Evolutionary conservation across 2,113 vertebrate genomes (phyloP).

Genomic region (Grallaria varia): DNA sequence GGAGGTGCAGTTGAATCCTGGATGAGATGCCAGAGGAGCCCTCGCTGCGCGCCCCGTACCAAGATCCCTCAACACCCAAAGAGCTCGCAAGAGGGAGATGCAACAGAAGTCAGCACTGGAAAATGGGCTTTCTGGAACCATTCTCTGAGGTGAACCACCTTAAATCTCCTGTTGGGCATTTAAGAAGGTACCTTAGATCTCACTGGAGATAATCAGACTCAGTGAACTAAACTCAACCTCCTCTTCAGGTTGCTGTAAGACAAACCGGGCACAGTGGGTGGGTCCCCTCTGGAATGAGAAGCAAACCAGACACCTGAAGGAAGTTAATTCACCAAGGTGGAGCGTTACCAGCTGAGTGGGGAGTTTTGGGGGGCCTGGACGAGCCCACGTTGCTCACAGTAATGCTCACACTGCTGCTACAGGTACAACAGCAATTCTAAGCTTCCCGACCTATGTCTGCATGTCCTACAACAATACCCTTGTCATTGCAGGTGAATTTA

Average conservation of each 20-base stretch:
- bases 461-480: background rate
- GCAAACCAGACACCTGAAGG: background rate
- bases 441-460: background rate
- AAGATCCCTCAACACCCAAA: background rate
- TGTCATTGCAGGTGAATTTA: background rate
- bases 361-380: background rate
- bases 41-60: rapidly evolving
- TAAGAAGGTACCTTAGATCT: background rate
- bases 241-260: background rate
- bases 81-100: background rate
- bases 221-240: background rate
- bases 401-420: background rate
- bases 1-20: background rate
- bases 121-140: background rate
- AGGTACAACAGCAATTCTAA: background rate
- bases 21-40: background rate
- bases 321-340: background rate
- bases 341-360: background rate
- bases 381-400: background rate
- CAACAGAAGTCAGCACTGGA: background rate
- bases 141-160: background rate
- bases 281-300: background rate
- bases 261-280: background rate
- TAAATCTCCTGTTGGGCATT: background rate
- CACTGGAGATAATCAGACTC: background rate